Base-by-base conservation (phyloP, 64 coral and sea anemone genomes). In the Montipora foliosa region DNA sequence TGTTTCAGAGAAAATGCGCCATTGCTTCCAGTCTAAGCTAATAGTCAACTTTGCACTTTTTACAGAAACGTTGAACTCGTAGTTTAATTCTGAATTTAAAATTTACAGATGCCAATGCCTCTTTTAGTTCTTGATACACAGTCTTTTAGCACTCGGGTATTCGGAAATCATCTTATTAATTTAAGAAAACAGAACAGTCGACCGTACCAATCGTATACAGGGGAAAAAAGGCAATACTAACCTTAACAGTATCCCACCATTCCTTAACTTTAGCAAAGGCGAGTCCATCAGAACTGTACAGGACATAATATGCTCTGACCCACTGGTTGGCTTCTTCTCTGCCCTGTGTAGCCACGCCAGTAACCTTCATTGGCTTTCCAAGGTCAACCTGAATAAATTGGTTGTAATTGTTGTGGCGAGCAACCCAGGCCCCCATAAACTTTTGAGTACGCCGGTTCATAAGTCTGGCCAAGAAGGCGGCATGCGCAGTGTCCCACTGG, bases 341-440 rank as follows among this genome's bases (percentile, higher is more conserved):
- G 10, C 92, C 92, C 64, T 93, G 92, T 15, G 92, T 88, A 17
- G 81, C 85, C 68, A 93, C 59, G 15, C 92, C 77, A 48, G 60
- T 93, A 22, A 93, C 74, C 62, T 80, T 93, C 67, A 78, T 76
- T 8, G 83, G 29, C 24, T 22, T 85, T 6, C 16, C 49, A 22
- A 93, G 77, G 76, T 93, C 77, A 79, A 93, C 76, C 51, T 93
- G 83, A 19, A 87, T 64, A 75, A 75, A 93, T 49, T 93, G 84
- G 48, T 88, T 88, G 19, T 75, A 11, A 58, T 88, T 93, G 92
- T 93, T 93, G 5, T 88, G 55, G 45, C 87, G 87, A 25, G 92
- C 46, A 74, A 47, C 80, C 92, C 92, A 93, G 1, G 92, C 83
- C 10, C 92, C 92, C 75, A 79, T 73, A 55, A 75, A 49, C 7